Conservation (phyloP, 2,113 vertebrate genomes). For the Sceloporus tristichus region DNA sequence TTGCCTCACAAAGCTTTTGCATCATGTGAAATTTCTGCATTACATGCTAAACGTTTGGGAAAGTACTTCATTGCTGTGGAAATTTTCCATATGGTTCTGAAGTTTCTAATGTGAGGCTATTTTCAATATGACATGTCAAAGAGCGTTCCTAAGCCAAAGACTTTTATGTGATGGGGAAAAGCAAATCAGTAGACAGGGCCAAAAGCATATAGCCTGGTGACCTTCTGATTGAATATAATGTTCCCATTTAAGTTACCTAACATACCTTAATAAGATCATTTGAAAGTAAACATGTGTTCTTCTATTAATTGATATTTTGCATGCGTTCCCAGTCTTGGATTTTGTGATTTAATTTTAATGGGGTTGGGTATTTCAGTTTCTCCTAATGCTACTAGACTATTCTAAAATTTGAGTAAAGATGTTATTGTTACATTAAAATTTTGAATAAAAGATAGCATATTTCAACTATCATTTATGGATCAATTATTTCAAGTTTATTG, state of each 20-base stretch:
- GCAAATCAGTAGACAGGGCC: neutral
- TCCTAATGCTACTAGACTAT: neutral
- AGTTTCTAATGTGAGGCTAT: neutral
- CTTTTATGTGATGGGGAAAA: no score
- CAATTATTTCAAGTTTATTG: conserved; percentile 59
- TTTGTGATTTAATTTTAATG: no score
- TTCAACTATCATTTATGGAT: conserved; percentile 50
- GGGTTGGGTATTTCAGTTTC: neutral
- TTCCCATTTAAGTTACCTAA: neutral
- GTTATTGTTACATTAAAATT: conserved; percentile 48
- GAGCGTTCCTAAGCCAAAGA: neutral
- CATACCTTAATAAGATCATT: neutral
- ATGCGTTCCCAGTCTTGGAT: no score
- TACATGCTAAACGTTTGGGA: neutral
- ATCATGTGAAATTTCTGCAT: no score
- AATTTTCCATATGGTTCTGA: neutral
- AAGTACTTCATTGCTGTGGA: neutral
- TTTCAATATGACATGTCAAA: neutral
- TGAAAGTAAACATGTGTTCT: neutral
- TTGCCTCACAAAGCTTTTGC: no score
- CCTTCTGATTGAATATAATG: neutral
- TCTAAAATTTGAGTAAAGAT: accelerated
- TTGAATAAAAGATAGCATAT: conserved; percentile 28
- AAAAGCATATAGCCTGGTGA: neutral
- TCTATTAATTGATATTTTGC: no score